Percentiles rank a stretch among this genome's conserved stretches.
Evolutionary conservation across 2,113 vertebrate species (phyloP).

Genomic region (Seriola rivoliana): DNA sequence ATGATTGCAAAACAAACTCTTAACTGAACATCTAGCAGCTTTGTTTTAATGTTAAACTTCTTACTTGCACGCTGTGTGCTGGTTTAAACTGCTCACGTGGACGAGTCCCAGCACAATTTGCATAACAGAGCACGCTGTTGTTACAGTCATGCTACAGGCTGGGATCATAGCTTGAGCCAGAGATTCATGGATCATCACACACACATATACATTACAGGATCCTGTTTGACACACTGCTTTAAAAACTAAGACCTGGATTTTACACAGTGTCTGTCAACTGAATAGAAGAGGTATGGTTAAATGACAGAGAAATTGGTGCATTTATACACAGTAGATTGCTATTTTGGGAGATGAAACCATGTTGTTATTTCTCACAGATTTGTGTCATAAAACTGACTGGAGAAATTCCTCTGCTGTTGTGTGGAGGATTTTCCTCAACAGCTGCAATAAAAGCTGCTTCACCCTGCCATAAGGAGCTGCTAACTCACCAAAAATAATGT

Average conservation of each 20-base stretch:
- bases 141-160: not conserved
- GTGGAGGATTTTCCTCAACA: slow-evolving; percentile 17
- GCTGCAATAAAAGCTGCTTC: slow-evolving; percentile 20
- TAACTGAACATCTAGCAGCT: not conserved
- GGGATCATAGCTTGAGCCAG: slow-evolving; percentile 19
- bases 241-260: slow-evolving; percentile 13
- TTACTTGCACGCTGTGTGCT: not conserved
- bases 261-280: slow-evolving; percentile 16
- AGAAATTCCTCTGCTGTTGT: not conserved
- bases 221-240: slow-evolving; percentile 36
- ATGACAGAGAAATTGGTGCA: not conserved
- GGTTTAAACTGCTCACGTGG: slow-evolving; percentile 2
- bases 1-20: not conserved
- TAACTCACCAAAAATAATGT: slow-evolving; percentile 15
- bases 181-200: slow-evolving; percentile 25
- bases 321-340: too few relatives aligned
- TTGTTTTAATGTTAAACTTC: not conserved
- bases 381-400: too few relatives aligned
- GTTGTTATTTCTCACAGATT: too few relatives aligned
- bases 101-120: not conserved
- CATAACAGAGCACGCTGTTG: not conserved
- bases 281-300: not conserved
- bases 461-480: slow-evolving; percentile 6
- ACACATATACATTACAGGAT: slow-evolving; percentile 23
- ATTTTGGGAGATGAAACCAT: too few relatives aligned